These are phyloP conservation scores for Acrobasis suavella DNA, from an alignment of 2,888 invertebrate species.

Conservation along the genomic window DNA sequence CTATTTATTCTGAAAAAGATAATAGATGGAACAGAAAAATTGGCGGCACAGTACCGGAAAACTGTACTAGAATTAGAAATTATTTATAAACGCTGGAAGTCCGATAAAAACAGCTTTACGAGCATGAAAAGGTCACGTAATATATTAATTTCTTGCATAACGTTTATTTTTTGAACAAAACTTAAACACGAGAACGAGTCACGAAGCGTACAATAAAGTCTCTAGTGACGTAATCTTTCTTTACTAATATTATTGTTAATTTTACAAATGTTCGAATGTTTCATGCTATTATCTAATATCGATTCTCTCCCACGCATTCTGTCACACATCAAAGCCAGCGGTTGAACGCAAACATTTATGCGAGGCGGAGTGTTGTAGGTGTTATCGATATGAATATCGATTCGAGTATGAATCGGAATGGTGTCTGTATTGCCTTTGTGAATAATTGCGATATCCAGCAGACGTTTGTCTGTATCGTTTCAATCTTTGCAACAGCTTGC, in stretches of 20 bases:
- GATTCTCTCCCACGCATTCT: constrained; percentile 67
- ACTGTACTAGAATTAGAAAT: too few species aligned
- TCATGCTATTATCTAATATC: constrained; percentile 76
- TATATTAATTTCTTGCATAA: not conserved
- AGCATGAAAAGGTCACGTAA: not conserved
- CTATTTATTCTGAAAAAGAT: too few species aligned
- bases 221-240: not conserved
- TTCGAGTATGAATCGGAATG: constrained; percentile 20
- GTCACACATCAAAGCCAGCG: constrained; percentile 53
- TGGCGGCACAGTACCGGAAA: too few species aligned
- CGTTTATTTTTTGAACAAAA: not conserved
- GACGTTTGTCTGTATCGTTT: constrained; percentile 17
- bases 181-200: not conserved
- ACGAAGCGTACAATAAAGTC: not conserved
- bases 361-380: constrained; percentile 32
- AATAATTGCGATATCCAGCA: constrained; percentile 16
- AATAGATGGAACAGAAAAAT: too few species aligned
- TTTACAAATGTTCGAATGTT: constrained; percentile 58
- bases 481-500: constrained; percentile 21
- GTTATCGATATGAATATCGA: constrained; percentile 35
- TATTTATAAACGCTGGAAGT: not conserved
- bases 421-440: constrained; percentile 21
- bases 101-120: not conserved
- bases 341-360: constrained; percentile 37
- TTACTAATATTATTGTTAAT: constrained; percentile 39